phyloP scores from a whole-genome alignment of 1,140 invertebrate genomes.

The Polypedilum pembai region DNA sequence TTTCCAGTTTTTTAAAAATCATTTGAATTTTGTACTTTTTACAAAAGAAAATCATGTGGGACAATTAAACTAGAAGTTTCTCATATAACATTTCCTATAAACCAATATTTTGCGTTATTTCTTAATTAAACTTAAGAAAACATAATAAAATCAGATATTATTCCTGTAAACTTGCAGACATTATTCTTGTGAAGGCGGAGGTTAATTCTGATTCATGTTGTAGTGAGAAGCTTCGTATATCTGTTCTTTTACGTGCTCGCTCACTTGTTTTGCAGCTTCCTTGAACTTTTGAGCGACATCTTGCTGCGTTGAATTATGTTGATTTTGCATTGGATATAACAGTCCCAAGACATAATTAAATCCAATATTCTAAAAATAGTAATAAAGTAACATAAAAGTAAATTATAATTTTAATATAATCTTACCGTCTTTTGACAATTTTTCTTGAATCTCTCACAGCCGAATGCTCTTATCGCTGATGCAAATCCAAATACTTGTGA shows the following conservation, averaged over 20 bases:
- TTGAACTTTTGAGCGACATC: constrained; percentile 58
- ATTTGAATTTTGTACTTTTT: not conserved
- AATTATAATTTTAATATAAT: not conserved
- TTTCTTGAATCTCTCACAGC: constrained; percentile 76
- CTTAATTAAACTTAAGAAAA: not conserved
- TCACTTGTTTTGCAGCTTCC: constrained; percentile 65
- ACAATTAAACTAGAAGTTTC: not conserved
- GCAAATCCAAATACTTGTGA: constrained; percentile 81
- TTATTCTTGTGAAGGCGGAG: too few species aligned
- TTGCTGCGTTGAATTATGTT: constrained; percentile 40
- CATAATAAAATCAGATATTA: too few species aligned
- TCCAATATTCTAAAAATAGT: constrained; percentile 51
- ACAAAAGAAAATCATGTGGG: not conserved
- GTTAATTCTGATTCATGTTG: not conserved
- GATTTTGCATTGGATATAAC: constrained; percentile 56
- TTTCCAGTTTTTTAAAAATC: not conserved
- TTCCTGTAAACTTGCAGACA: too few species aligned
- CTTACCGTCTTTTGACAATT: constrained; percentile 70
- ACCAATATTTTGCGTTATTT: not conserved
- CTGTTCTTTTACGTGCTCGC: constrained; percentile 64
- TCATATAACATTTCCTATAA: not conserved
- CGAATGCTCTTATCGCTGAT: constrained; percentile 79
- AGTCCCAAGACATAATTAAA: constrained; percentile 71
- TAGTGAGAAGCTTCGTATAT: constrained; percentile 45
- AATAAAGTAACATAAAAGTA: constrained; percentile 29